A percentile compares a stretch with the other conserved stretches of the same genome.
Evolutionary conservation across 53 echinoderm and acorn worm genomes (phyloP).

Genomic region (Zoroaster sp.): DNA sequence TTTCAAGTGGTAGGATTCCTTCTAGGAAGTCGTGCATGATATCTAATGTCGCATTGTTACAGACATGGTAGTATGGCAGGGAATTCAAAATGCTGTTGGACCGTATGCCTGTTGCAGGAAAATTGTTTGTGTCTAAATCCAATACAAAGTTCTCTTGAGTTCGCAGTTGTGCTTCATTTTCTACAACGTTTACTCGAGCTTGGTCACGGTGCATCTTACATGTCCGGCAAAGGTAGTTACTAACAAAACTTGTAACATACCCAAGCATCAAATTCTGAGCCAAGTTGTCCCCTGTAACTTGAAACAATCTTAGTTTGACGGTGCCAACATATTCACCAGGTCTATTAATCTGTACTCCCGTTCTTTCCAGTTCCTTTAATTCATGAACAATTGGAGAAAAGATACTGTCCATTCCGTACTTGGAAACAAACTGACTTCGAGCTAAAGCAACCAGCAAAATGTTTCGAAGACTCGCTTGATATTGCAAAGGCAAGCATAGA

Average conservation of each 20-base stretch:
- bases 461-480: constrained; percentile 8
- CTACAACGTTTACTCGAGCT: neutral
- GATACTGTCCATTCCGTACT: constrained; percentile 46
- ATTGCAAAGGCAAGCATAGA: neutral
- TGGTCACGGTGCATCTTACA: constrained; percentile 47
- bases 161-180: constrained; percentile 14
- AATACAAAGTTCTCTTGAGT: neutral
- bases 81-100: constrained; percentile 24
- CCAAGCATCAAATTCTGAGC: constrained; percentile 63
- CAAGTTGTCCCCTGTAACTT: constrained; percentile 71
- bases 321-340: constrained; percentile 18
- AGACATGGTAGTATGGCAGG: constrained; percentile 60
- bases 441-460: constrained; percentile 38
- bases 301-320: constrained; percentile 45
- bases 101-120: constrained; percentile 30
- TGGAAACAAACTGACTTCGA: neutral
- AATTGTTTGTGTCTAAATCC: neutral
- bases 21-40: constrained; percentile 67
- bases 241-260: constrained; percentile 54
- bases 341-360: neutral
- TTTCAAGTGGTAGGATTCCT: constrained; percentile 63
- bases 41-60: constrained; percentile 39
- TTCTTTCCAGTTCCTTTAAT: constrained; percentile 24
- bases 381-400: constrained; percentile 7
- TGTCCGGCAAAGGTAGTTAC: constrained; percentile 47